Percentiles rank a stretch among this genome's conserved stretches.
phyloP scores from a whole-genome alignment of 2,888 invertebrate genomes.

The Melanostoma mellinum region DNA sequence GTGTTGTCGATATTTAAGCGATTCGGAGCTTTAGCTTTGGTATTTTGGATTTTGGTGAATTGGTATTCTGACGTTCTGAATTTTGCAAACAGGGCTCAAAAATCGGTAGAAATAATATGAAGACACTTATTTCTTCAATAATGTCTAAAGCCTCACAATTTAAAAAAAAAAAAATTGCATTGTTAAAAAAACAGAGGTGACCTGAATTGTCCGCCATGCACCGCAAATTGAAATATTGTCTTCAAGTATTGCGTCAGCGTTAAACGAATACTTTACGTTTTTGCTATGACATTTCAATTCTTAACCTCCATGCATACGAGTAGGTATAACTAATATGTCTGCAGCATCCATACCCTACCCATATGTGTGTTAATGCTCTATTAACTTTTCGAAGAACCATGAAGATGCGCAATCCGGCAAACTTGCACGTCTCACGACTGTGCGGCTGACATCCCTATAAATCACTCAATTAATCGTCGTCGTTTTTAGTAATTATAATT shows the following conservation, averaged over 20 bases:
- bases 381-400: constrained; percentile 64
- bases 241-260: constrained; percentile 3
- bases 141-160: too few species aligned
- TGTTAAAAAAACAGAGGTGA: too few species aligned
- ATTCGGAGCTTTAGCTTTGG: too few species aligned
- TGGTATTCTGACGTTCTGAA: too few species aligned
- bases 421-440: constrained; percentile 69
- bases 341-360: background rate
- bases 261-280: constrained; percentile 29
- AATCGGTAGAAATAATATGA: too few species aligned
- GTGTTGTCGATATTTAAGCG: too few species aligned
- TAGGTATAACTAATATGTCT: constrained; percentile 16
- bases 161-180: too few species aligned
- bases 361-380: constrained; percentile 36
- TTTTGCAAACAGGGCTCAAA: too few species aligned
- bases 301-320: constrained; percentile 33
- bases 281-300: constrained; percentile 61
- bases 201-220: too few species aligned
- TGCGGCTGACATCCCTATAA: constrained; percentile 72
- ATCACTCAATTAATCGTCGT: constrained; percentile 74
- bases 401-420: constrained; percentile 59
- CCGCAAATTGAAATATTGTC: background rate
- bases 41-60: too few species aligned
- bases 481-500: constrained; percentile 74
- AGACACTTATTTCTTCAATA: too few species aligned